These are phyloP conservation scores for Ophiodon elongatus DNA, from an alignment of 2,113 vertebrate genomes.

Conservation along the genomic window DNA sequence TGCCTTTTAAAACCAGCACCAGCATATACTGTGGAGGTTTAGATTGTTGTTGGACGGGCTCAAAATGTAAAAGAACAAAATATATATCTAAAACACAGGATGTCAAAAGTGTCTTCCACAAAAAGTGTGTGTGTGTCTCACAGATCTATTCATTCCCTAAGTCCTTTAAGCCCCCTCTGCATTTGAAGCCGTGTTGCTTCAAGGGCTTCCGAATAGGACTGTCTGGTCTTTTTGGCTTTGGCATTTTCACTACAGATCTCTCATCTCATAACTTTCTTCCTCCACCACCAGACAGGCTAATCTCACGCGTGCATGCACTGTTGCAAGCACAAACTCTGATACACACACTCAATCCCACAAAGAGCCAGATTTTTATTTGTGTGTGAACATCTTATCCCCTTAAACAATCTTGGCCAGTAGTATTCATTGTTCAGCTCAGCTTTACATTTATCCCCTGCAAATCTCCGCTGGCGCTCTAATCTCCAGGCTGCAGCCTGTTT, in stretches of 20 bases:
- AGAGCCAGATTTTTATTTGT: conserved; percentile 39
- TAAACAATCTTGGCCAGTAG: conserved; percentile 72
- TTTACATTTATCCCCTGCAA: conserved; percentile 74
- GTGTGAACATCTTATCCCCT: conserved; percentile 70
- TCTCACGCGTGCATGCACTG: conserved; percentile 9
- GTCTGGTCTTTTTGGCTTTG: conserved; percentile 54
- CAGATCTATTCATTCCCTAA: conserved; percentile 28
- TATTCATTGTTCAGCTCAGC: conserved; percentile 75
- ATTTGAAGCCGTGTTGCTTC: conserved; percentile 57
- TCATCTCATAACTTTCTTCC: conserved; percentile 42
- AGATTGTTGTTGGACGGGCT: not conserved
- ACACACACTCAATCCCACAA: conserved; percentile 48
- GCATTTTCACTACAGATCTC: conserved; percentile 46
- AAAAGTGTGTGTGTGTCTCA: conserved; percentile 17
- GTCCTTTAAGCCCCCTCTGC: conserved; percentile 48
- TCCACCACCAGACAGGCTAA: conserved; percentile 31
- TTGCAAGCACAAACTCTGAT: conserved; percentile 24
- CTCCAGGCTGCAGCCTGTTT: conserved; percentile 58
- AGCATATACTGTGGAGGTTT: not conserved
- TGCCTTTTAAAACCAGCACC: not conserved
- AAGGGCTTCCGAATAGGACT: conserved; percentile 55
- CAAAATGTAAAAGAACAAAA: not conserved
- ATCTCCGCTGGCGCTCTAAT: conserved; percentile 70
- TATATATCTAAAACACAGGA: not conserved
- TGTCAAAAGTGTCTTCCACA: not conserved